Conservation (phyloP, 2,113 vertebrate species). For the Nannospalax galili region DNA sequence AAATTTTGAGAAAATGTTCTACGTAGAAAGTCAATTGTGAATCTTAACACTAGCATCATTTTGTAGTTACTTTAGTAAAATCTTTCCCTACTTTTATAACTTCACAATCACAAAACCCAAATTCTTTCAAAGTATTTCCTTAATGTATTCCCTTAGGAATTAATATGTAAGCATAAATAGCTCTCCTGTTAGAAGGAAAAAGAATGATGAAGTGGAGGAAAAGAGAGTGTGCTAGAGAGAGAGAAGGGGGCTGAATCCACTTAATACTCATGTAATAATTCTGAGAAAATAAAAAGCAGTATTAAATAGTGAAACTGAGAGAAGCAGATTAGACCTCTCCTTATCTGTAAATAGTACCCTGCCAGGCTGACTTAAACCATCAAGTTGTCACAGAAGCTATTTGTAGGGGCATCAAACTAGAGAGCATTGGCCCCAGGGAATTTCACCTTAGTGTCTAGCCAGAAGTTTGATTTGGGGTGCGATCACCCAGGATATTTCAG, state of each 20-base stretch:
- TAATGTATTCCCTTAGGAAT: background rate
- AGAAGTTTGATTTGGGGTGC: too few species aligned
- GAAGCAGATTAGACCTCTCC: background rate
- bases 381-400: background rate
- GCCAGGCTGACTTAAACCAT: background rate
- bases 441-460: background rate
- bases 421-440: background rate
- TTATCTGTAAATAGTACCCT: background rate
- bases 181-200: background rate
- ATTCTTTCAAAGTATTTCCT: background rate
- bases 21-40: background rate
- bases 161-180: background rate
- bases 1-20: background rate
- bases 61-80: too few species aligned
- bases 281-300: background rate
- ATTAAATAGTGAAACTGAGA: background rate
- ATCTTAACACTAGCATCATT: background rate
- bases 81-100: background rate
- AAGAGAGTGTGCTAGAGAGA: accelerated
- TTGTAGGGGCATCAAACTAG: too few species aligned
- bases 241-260: background rate
- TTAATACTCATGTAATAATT: background rate
- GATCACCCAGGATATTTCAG: background rate
- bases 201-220: accelerated
- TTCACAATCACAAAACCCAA: background rate